These are phyloP conservation scores for Glyptemys insculpta DNA, from an alignment of 2,797 vertebrate genomes.

Conservation along the genomic window DNA sequence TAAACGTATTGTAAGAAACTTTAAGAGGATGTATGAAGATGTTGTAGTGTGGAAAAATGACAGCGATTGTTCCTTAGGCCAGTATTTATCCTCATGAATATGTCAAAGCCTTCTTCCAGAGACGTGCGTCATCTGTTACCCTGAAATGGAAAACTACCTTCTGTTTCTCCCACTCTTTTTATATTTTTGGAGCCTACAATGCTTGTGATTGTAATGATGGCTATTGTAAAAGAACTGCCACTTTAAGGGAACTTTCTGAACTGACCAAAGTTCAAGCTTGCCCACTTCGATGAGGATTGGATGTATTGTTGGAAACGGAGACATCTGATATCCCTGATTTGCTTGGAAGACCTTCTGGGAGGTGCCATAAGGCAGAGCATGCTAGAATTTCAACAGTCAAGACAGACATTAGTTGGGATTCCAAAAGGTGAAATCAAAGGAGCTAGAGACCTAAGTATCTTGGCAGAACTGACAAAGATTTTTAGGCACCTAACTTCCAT, in stretches of 20 bases:
- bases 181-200: rapidly evolving
- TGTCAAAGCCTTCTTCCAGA: background rate
- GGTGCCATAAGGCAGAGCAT: background rate
- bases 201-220: rapidly evolving
- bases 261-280: background rate
- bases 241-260: background rate
- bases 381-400: background rate
- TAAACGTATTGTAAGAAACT: background rate
- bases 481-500: no score
- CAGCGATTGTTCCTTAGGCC: background rate
- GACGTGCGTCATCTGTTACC: rapidly evolving
- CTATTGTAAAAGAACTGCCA: background rate
- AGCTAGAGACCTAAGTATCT: background rate
- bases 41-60: rapidly evolving
- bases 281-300: background rate
- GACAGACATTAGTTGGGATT: background rate
- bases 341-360: background rate
- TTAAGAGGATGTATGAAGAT: background rate
- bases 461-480: background rate
- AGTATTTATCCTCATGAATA: background rate
- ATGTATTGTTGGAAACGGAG: rapidly evolving
- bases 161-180: rapidly evolving
- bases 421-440: background rate
- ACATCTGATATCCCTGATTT: no score
- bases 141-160: background rate